Conservation (phyloP, 1,140 invertebrate species). For the Aphis craccivora region DNA sequence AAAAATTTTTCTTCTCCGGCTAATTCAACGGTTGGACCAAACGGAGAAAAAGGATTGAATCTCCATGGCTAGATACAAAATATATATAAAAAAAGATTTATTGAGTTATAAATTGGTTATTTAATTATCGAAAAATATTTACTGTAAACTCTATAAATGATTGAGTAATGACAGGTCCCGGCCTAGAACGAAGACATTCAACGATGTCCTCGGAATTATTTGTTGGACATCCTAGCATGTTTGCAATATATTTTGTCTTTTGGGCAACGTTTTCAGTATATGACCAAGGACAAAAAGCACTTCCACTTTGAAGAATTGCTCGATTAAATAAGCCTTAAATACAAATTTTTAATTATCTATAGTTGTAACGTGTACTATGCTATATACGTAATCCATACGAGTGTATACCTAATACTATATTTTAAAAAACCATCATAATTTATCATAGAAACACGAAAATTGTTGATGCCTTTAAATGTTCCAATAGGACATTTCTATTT, state of each 20-base stretch:
- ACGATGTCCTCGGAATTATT: constrained; percentile 69
- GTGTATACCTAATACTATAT: no score
- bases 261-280: constrained; percentile 71
- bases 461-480: no score
- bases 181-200: constrained; percentile 73
- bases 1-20: constrained; percentile 67
- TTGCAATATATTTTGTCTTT: constrained; percentile 73
- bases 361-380: no score
- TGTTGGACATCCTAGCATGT: constrained; percentile 74
- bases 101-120: not conserved
- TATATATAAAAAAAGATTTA: not conserved
- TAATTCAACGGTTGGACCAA: constrained; percentile 70
- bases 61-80: constrained; percentile 64
- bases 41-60: constrained; percentile 70
- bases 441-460: no score
- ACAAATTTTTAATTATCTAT: not conserved
- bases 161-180: constrained; percentile 68
- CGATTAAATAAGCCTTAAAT: constrained; percentile 56
- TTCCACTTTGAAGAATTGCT: constrained; percentile 66
- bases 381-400: no score
- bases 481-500: no score
- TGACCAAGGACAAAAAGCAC: constrained; percentile 75
- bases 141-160: constrained; percentile 66
- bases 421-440: no score
- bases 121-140: constrained; percentile 10